Evolutionary conservation across 1,140 invertebrate genomes (phyloP).

Genomic region (Achatina immaculata): DNA sequence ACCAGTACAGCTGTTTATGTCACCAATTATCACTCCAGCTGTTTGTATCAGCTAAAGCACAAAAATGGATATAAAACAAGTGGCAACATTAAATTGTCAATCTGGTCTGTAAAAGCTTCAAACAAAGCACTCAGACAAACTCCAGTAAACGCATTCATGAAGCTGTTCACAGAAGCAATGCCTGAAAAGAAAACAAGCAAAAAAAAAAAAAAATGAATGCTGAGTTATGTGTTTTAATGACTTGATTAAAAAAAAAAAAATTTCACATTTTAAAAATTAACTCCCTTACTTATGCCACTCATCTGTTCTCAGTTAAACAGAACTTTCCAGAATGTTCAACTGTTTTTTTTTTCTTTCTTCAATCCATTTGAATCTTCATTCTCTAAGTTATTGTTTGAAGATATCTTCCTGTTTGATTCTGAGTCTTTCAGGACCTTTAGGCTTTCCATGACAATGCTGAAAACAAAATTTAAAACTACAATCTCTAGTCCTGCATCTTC

Average conservation of each 20-base stretch:
- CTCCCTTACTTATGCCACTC: neutral
- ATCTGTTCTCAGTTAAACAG: neutral
- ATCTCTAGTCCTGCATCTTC: no score
- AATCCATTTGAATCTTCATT: no score
- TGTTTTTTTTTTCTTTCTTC: neutral
- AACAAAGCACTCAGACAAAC: neutral
- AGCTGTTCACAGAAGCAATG: neutral
- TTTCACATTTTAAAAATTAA: neutral
- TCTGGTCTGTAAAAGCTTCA: conserved; percentile 37
- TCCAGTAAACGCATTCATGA: conserved; percentile 1
- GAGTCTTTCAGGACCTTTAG: no score
- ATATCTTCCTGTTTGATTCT: no score
- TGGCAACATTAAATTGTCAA: conserved; percentile 35
- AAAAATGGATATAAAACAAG: conserved; percentile 34
- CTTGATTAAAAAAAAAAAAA: neutral
- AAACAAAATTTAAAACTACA: no score
- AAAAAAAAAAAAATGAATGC: neutral
- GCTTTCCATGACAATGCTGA: no score
- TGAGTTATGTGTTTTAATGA: neutral
- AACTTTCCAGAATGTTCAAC: neutral
- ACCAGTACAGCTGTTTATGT: neutral
- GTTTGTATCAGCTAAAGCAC: conserved; percentile 3
- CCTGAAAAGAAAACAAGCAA: conserved; percentile 17
- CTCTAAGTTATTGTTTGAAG: no score
- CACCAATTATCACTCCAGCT: neutral